Percentiles rank a stretch among this genome's conserved stretches.
Evolutionary conservation across 2,888 invertebrate species (phyloP).

Genomic region (Lordiphosa andalusiaca): DNA sequence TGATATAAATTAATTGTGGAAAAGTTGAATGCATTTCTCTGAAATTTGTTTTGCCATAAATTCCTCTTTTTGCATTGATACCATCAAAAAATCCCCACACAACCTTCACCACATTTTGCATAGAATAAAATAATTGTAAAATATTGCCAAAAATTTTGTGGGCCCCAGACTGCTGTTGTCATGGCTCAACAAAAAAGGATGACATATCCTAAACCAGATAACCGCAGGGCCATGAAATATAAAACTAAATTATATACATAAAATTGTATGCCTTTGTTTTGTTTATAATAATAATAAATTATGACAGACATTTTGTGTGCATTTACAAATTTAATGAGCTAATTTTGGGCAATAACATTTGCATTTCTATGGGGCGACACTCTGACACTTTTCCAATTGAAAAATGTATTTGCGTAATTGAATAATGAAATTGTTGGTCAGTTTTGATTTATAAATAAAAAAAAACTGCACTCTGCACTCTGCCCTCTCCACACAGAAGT

Average conservation of each 20-base stretch:
- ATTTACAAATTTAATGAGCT: conserved; percentile 14
- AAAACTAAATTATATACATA: conserved; percentile 5
- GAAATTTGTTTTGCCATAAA: too few relatives aligned
- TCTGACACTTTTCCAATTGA: conserved; percentile 4
- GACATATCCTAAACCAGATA: conserved; percentile 9
- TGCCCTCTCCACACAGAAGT: background rate
- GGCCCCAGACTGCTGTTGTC: background rate
- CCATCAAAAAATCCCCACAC: too few relatives aligned
- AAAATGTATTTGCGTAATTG: conserved; percentile 1
- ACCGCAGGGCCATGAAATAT: conserved; percentile 4
- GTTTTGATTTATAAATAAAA: conserved; percentile 6
- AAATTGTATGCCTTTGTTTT: conserved; percentile 2
- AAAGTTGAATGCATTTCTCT: too few relatives aligned
- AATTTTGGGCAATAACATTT: conserved; percentile 12
- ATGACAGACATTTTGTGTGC: conserved; percentile 3
- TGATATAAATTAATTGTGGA: too few relatives aligned
- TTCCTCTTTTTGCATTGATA: too few relatives aligned
- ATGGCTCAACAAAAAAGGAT: conserved; percentile 4
- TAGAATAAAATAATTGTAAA: too few relatives aligned
- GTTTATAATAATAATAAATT: conserved; percentile 6
- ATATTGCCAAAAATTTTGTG: too few relatives aligned
- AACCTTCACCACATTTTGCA: too few relatives aligned
- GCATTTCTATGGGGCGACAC: background rate
- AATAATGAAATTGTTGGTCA: conserved; percentile 1
- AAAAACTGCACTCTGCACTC: conserved; percentile 5